Base-by-base conservation (phyloP, 2,113 vertebrate genomes). In the Upupa epops region DNA sequence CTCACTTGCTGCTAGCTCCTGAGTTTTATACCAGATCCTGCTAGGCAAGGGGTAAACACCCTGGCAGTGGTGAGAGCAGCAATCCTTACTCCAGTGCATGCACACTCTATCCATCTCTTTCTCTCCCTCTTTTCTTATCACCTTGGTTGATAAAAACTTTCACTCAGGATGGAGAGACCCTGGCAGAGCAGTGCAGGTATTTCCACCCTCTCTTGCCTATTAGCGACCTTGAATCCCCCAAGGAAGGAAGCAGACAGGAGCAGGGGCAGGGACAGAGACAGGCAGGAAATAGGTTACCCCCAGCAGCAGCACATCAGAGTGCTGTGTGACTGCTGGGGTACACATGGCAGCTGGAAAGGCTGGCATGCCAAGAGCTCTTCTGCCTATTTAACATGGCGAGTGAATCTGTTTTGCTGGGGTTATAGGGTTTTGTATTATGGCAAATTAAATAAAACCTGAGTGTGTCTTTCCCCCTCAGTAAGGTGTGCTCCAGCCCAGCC, bases 301-400 rank as follows among this genome's bases (percentile, higher is more conserved):
- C 0, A 1, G 6, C 80, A 11, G 13, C 32, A 64, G 58, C 56
- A 59, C 75, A 56, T n/a, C 65, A 72, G 79, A 65, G 49, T 66
- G 0, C 0, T 2, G 8, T 31, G 58, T 0, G 7, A 22, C 24
- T 1, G 3, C 56, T 0, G 1, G 42, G 32, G 17, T 9, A 5
- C 0, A 1, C 48, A 7, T 6, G 10, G 48, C 37, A n/a, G 4
- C n/a, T 66, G 56, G 37, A 74, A 77, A 71, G 12, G 56, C 20
- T 76, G 87, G 32, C 26, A 32, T 32, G 17, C 31, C 51, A 45
- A 49, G 34, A 59, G 66, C 14, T 54, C 51, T 40, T 60, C 46
- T 34, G 22, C 37, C 51, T 31, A 9, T 42, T 81, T 58, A 46
- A 34, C 63, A 59, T 19, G 48, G 49, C 29, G 8, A 68, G 29